Evolutionary conservation across 2,888 invertebrate genomes (phyloP), one percentile per base, ranked within the genome.

Genomic region (Tinea trinotella): DNA sequence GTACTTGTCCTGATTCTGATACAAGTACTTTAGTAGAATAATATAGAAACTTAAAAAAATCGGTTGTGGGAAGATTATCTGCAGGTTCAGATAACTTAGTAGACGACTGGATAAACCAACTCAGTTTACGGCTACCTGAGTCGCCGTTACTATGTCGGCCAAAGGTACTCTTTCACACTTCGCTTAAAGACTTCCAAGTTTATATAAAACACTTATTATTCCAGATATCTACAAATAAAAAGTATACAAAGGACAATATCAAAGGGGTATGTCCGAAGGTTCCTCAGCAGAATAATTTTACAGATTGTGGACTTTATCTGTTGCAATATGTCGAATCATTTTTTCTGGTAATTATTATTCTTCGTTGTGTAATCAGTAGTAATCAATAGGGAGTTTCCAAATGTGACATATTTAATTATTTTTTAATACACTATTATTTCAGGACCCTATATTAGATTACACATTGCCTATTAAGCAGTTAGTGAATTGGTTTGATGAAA

Each of bases 201-300:
- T n/a, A n/a, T n/a, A n/a, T n/a, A n/a, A n/a, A n/a, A n/a, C n/a
- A n/a, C n/a, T n/a, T 57, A 54, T 60, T 55, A 77, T 74, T 46
- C 5, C 74, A 87, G 83, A 76, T 89, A 55, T 88, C 88, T n/a
- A 76, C 76, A 49, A 89, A 88, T 60, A 90, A 91, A 67, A 74
- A 89, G 52, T 97, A 94, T 71, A 92, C 91, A 60, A 95, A 93
- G 71, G 91, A 93, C 63, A 92, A 92, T 46, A 94, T 98, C 64
- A 93, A 93, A 67, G 97, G 97, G 3, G 91, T 92, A 60, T 92
- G 91, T 66, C 95, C 96, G 0, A 94, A 94, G 83, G 95, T 97
- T 59, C 99, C 99, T n/a, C 97, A 98, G 71, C 99, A 99, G 81
- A 94, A 92, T 60, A 99, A 99, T 86, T 97, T 93, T 70, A 95